Evolutionary conservation across 2,113 vertebrate species (phyloP).

Genomic region (Orcinus orca): DNA sequence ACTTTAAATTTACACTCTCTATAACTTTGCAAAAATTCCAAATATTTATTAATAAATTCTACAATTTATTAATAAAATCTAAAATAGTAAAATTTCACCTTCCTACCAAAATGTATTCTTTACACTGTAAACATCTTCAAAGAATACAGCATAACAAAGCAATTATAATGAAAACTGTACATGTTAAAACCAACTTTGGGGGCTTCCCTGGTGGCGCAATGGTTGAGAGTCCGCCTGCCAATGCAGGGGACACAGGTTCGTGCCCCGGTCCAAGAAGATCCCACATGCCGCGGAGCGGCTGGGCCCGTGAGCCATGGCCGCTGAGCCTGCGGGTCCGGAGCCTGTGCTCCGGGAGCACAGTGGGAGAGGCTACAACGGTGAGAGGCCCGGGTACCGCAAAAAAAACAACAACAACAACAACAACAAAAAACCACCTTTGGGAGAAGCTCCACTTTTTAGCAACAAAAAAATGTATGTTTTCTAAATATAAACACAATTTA

Average conservation of each 20-base stretch:
- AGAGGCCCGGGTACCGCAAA: too few relatives aligned
- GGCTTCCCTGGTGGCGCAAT: too few relatives aligned
- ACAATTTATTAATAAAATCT: neutral
- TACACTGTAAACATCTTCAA: neutral
- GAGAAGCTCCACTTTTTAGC: neutral
- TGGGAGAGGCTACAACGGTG: too few relatives aligned
- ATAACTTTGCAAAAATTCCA: neutral
- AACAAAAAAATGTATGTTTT: neutral
- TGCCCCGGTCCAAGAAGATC: too few relatives aligned
- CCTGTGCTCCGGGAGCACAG: too few relatives aligned
- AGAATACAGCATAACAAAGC: neutral
- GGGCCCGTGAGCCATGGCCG: too few relatives aligned
- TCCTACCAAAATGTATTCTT: neutral
- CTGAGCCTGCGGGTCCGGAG: too few relatives aligned
- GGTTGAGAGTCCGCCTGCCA: too few relatives aligned
- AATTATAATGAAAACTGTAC: neutral
- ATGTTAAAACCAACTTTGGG: neutral
- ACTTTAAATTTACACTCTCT: neutral
- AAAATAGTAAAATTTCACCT: conserved; percentile 29
- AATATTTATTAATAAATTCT: conserved; percentile 8
- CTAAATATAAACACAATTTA: neutral
- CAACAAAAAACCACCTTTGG: neutral
- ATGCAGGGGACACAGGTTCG: too few relatives aligned
- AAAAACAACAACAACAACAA: too few relatives aligned
- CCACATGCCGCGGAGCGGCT: too few relatives aligned